Evolutionary conservation across 2,113 vertebrate genomes (phyloP), one percentile per base, ranked within the genome.

Genomic region (Propithecus coquereli): DNA sequence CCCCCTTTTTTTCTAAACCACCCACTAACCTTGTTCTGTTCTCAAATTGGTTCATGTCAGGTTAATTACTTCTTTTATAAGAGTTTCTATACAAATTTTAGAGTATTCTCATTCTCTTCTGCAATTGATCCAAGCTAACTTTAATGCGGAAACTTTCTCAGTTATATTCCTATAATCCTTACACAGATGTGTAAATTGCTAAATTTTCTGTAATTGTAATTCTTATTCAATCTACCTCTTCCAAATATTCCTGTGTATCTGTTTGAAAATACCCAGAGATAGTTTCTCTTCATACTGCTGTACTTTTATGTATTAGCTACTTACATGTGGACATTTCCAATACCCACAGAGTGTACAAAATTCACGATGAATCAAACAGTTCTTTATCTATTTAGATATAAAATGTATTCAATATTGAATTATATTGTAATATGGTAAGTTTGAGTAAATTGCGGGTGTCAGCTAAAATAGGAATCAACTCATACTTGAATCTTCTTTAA

Each of bases 11-110:
- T 94, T 85, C 30, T 32, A 83, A 97, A 59, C n/a, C 8, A 94
- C 92, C 87, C 96, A 96, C 80, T 98, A 96, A 97, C 97, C 97
- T 91, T 97, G 68, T 97, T 97, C 93, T 97, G 16, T 84, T 97
- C 45, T 47, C 80, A 97, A 97, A 97, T 4, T 98, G 70, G 90
- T 82, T 96, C 94, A 76, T 87, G 87, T 77, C 57, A 84, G 83
- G 93, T 63, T 97, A 98, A 97, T 97, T 96, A 97, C n/a, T 96
- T 95, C 79, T 87, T 94, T 93, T 95, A 93, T 95, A 97, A 95
- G 73, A 96, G 22, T 32, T 54, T 89, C 43, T 93, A 37, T 80
- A 30, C 77, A 92, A 77, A 96, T 86, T 14, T 94, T 50, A 89
- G 65, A 76, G 71, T 87, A 61, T 34, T 83, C 18, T 82, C 47